Evolutionary conservation across 2,797 vertebrate species (phyloP).

Genomic region (Poecilia wingei): DNA sequence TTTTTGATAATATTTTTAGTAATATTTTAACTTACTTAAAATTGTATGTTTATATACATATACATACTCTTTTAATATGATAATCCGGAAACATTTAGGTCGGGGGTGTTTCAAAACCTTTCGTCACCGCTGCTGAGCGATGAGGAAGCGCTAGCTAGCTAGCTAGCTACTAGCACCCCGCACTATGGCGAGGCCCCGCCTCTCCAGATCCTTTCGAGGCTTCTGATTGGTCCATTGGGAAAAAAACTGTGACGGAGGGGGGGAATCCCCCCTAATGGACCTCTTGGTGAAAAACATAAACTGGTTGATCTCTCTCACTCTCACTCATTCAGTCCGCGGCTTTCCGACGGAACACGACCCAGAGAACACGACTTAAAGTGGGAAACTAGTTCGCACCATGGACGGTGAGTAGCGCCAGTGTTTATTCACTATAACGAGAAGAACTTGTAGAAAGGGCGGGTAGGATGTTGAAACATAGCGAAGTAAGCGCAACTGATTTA

Average conservation of each 20-base stretch:
- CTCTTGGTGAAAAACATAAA: slow-evolving; percentile 38
- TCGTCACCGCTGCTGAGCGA: neutral
- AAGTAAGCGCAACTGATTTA: neutral
- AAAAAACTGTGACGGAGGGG: slow-evolving; percentile 31
- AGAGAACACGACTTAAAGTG: slow-evolving; percentile 24
- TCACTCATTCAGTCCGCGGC: slow-evolving; percentile 58
- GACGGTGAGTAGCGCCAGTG: slow-evolving; percentile 74
- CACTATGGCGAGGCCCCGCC: too few relatives aligned
- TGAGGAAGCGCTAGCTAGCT: neutral
- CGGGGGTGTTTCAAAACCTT: neutral
- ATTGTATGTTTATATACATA: too few relatives aligned
- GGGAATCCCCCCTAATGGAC: slow-evolving; percentile 68
- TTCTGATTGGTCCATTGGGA: slow-evolving; percentile 47
- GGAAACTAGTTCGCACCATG: slow-evolving; percentile 66
- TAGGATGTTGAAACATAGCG: neutral
- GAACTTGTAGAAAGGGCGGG: neutral
- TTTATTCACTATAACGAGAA: slow-evolving; percentile 4
- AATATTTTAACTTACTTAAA: neutral
- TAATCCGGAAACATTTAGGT: neutral
- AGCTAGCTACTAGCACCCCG: too few relatives aligned
- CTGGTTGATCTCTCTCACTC: slow-evolving; percentile 47
- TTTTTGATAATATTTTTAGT: neutral
- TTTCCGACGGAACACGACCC: slow-evolving; percentile 28
- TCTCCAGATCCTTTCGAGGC: neutral
- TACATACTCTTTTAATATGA: too few relatives aligned